Percentiles rank a stretch among this genome's conserved stretches.
These are phyloP conservation scores for Thunnus albacares DNA, from an alignment of 2,797 vertebrate species.

Conservation along the genomic window DNA sequence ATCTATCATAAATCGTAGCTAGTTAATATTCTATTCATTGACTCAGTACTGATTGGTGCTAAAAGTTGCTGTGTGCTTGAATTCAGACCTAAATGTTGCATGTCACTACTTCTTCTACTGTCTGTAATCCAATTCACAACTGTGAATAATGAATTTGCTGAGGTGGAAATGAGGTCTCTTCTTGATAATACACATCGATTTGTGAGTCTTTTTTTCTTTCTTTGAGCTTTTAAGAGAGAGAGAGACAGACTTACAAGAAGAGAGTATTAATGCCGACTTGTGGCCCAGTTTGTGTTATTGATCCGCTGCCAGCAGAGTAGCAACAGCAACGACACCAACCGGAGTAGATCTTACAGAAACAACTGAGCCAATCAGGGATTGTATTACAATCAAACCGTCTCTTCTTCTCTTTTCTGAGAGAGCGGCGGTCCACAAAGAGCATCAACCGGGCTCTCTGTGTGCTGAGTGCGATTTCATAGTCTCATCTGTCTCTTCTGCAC, in stretches of 20 bases:
- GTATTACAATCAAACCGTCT: background rate
- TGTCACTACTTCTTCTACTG: background rate
- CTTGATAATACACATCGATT: background rate
- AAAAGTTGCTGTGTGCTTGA: too few species aligned
- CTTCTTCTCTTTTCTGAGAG: background rate
- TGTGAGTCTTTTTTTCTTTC: background rate
- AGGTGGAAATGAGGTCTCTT: background rate
- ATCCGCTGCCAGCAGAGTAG: slow-evolving; percentile 4
- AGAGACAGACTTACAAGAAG: background rate
- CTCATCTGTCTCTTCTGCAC: background rate
- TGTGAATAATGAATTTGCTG: background rate
- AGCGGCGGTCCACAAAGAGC: background rate
- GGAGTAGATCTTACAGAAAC: background rate
- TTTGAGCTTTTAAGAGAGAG: background rate
- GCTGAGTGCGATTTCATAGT: background rate
- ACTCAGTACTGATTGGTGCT: background rate
- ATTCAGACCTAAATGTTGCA: background rate
- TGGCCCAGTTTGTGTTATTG: slow-evolving; percentile 23
- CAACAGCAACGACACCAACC: slow-evolving; percentile 17
- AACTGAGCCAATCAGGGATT: background rate
- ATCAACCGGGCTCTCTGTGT: background rate
- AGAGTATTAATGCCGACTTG: slow-evolving; percentile 13
- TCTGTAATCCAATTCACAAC: background rate
- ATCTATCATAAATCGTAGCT: too few species aligned
- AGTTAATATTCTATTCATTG: too few species aligned